These are phyloP conservation scores for Odontophorus gujanensis DNA, from an alignment of 2,113 vertebrate genomes.

Conservation along the genomic window DNA sequence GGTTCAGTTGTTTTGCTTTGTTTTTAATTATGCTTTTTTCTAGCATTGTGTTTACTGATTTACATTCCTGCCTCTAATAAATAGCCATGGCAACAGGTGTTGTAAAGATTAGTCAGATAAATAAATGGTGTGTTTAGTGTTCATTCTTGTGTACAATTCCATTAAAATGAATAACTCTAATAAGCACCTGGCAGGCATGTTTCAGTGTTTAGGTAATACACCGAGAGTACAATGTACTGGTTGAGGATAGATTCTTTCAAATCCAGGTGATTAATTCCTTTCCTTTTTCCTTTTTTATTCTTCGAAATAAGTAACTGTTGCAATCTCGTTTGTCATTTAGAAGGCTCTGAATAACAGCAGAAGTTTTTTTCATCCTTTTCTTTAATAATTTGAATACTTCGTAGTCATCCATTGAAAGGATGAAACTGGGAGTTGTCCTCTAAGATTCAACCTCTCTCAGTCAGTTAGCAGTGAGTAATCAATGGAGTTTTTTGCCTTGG, in stretches of 20 bases:
- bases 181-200: constrained; percentile 13
- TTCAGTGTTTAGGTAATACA: background rate
- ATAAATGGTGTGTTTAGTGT: background rate
- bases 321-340: background rate
- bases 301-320: background rate
- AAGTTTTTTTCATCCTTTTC: background rate
- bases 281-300: background rate
- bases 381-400: background rate
- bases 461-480: background rate
- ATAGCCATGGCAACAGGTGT: background rate
- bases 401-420: background rate
- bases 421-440: background rate
- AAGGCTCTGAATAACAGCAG: background rate
- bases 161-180: constrained; percentile 42
- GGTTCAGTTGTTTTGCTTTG: background rate
- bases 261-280: background rate
- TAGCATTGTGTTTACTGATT: background rate
- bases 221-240: background rate
- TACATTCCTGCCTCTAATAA: background rate
- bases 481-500: background rate
- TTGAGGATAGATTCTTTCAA: background rate
- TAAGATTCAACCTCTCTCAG: background rate
- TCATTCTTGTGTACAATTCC: constrained; percentile 1
- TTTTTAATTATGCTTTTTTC: background rate
- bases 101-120: constrained; percentile 23